Evolutionary conservation across 2,113 vertebrate genomes (phyloP).

Genomic region (Corythoichthys intestinalis): DNA sequence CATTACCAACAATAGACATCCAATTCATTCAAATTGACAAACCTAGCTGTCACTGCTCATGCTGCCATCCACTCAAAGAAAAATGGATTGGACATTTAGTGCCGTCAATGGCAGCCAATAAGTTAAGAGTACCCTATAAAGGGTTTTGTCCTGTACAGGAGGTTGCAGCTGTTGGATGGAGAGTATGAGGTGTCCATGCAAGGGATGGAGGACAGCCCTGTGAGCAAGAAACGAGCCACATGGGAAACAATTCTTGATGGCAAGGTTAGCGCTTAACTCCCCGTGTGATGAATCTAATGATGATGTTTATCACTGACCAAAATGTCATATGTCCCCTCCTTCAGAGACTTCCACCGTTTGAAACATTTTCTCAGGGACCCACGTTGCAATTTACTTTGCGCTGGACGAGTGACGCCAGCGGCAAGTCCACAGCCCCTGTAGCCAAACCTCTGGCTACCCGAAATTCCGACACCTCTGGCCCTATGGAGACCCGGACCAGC

Average conservation of each 20-base stretch:
- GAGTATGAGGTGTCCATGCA: slow-evolving; percentile 99
- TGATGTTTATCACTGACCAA: neutral
- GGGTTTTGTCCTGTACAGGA: slow-evolving; percentile 64
- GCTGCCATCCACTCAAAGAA: too few species aligned
- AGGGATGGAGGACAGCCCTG: slow-evolving; percentile 94
- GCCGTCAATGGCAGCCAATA: too few species aligned
- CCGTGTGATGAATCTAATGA: neutral
- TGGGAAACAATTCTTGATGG: slow-evolving; percentile 99
- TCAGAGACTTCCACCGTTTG: slow-evolving; percentile 94
- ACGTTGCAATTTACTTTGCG: slow-evolving; percentile 97
- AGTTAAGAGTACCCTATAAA: too few species aligned
- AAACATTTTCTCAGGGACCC: slow-evolving; percentile 99
- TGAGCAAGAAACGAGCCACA: slow-evolving; percentile 96
- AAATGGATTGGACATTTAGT: too few species aligned
- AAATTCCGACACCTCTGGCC: slow-evolving; percentile 85
- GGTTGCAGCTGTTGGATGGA: slow-evolving; percentile 93
- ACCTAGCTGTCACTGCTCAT: too few species aligned
- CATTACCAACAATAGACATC: too few species aligned
- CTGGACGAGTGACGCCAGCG: slow-evolving; percentile 89
- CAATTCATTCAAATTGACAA: too few species aligned
- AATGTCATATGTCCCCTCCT: neutral
- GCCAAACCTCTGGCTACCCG: slow-evolving; percentile 94
- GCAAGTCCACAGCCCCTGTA: slow-evolving; percentile 89
- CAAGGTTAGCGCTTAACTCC: slow-evolving; percentile 72
- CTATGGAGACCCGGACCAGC: slow-evolving; percentile 87